Evolutionary conservation across 2,113 vertebrate species (phyloP).

Genomic region (Zootoca vivipara): DNA sequence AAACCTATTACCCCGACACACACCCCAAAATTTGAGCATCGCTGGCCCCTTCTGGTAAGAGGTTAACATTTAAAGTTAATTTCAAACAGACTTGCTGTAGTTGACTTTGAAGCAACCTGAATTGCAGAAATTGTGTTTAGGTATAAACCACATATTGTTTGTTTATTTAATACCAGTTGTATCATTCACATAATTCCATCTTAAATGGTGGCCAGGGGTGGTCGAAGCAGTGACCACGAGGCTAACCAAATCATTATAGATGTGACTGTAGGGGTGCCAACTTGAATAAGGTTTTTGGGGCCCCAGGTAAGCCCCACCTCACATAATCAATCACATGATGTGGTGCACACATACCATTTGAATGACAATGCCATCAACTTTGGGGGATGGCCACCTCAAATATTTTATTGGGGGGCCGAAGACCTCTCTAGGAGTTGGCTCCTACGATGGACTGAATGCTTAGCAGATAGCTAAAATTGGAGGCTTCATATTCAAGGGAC

Average conservation of each 20-base stretch:
- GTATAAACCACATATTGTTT: background rate
- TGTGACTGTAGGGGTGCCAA: background rate
- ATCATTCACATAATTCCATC: background rate
- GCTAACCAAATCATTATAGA: background rate
- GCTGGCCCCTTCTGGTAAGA: background rate
- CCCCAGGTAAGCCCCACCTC: too few relatives aligned
- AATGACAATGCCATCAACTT: too few relatives aligned
- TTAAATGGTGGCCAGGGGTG: background rate
- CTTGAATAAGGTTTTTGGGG: too few relatives aligned
- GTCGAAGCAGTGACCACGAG: background rate
- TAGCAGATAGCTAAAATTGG: background rate
- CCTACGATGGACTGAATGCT: background rate
- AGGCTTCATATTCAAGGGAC: background rate
- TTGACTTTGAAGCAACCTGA: background rate
- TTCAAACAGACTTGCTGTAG: background rate
- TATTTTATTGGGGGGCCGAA: background rate
- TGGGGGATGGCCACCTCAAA: too few relatives aligned
- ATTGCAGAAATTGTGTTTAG: background rate
- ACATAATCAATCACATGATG: too few relatives aligned
- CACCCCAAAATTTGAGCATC: background rate
- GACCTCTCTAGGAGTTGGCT: too few relatives aligned
- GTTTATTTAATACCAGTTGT: background rate
- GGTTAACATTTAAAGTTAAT: background rate
- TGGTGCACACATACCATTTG: too few relatives aligned
- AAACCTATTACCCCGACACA: background rate